Percentiles rank a stretch among this genome's conserved stretches.
Evolutionary conservation across 2,888 invertebrate genomes (phyloP).

Genomic region (Rutpela maculata): DNA sequence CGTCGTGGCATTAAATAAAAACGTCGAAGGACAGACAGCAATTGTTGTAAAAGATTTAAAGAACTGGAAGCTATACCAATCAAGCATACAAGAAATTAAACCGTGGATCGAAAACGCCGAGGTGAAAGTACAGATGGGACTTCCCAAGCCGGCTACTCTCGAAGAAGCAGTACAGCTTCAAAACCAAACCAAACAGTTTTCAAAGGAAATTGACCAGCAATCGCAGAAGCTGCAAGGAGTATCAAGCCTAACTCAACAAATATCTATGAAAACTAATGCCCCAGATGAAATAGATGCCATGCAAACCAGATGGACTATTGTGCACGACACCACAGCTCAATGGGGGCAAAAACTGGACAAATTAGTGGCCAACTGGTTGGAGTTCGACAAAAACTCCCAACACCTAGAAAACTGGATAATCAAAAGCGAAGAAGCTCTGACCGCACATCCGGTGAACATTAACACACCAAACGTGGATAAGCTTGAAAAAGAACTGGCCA

Average conservation of each 20-base stretch:
- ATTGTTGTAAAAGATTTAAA: slow-evolving; percentile 86
- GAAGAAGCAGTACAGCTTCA: slow-evolving; percentile 89
- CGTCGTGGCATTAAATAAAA: slow-evolving; percentile 85
- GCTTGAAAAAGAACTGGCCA: slow-evolving; percentile 85
- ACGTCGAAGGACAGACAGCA: slow-evolving; percentile 85
- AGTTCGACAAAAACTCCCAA: slow-evolving; percentile 85
- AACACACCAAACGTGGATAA: slow-evolving; percentile 85
- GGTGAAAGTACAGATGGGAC: slow-evolving; percentile 82
- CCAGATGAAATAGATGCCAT: slow-evolving; percentile 91
- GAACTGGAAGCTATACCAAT: slow-evolving; percentile 91
- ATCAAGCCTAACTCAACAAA: slow-evolving; percentile 84
- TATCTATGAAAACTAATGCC: slow-evolving; percentile 84
- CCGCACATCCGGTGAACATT: slow-evolving; percentile 78
- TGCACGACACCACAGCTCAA: slow-evolving; percentile 87
- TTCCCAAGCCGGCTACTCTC: slow-evolving; percentile 85
- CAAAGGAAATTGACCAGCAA: slow-evolving; percentile 86
- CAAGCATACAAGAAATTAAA: slow-evolving; percentile 85
- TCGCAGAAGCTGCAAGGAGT: slow-evolving; percentile 85
- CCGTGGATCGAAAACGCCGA: slow-evolving; percentile 94
- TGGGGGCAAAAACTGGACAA: slow-evolving; percentile 87
- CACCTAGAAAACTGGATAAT: slow-evolving; percentile 87
- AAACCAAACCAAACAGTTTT: slow-evolving; percentile 82
- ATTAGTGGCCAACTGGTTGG: slow-evolving; percentile 87
- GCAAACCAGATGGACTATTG: slow-evolving; percentile 88
- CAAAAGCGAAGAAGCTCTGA: slow-evolving; percentile 80